phyloP scores from a whole-genome alignment of 1,140 invertebrate genomes.

The Drosophila truncata region DNA sequence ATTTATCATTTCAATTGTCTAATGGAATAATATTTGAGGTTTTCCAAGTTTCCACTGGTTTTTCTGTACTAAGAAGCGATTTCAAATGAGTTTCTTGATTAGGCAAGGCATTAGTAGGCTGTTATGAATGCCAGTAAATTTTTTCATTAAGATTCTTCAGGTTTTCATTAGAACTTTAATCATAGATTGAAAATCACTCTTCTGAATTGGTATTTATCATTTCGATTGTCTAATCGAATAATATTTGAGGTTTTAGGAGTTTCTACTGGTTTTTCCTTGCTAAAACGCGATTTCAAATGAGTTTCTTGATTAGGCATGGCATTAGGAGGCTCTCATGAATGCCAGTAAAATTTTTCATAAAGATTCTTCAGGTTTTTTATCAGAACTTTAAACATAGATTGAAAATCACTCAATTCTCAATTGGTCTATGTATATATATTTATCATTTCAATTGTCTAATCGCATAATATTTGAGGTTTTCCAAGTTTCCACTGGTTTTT shows the following conservation, averaged over 20 bases:
- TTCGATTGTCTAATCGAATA: slow-evolving; percentile 38
- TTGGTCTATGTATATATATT: slow-evolving; percentile 44
- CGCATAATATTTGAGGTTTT: background rate
- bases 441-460: slow-evolving; percentile 40
- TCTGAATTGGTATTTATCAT: slow-evolving; percentile 47
- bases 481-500: background rate
- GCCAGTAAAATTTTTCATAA: too few relatives aligned
- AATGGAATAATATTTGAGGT: too few relatives aligned
- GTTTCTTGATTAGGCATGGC: background rate
- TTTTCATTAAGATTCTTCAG: too few relatives aligned
- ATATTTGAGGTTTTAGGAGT: background rate
- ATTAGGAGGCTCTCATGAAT: too few relatives aligned
- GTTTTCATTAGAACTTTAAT: too few relatives aligned
- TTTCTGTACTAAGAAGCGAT: background rate
- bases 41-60: background rate
- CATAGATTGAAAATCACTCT: background rate
- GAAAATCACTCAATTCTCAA: slow-evolving; percentile 17
- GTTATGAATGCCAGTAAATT: background rate
- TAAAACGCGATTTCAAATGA: background rate
- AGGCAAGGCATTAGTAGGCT: background rate
- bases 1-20: slow-evolving; percentile 43
- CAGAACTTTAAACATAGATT: background rate
- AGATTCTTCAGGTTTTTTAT: too few relatives aligned
- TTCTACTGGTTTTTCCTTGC: background rate
- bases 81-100: background rate